A percentile compares a stretch with the other conserved stretches of the same genome.
phyloP scores from a whole-genome alignment of 2,888 invertebrate species.

The Nematopogon swammerdamellus region DNA sequence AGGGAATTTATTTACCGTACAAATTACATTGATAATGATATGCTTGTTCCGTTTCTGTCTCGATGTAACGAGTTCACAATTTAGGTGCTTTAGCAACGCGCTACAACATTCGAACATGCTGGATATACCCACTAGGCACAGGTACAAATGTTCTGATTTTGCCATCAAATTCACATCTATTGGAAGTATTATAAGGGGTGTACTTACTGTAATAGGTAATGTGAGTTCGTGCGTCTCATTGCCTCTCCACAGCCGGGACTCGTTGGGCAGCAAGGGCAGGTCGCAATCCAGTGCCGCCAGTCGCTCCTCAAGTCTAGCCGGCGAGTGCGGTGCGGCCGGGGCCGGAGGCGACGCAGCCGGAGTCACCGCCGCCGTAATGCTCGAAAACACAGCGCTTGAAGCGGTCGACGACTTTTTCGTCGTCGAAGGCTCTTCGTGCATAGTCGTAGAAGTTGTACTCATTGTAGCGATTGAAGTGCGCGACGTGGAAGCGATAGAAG shows the following conservation, averaged over 20 bases:
- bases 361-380: conserved; percentile 21
- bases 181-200: not conserved
- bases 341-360: conserved; percentile 29
- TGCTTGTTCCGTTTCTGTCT: no score
- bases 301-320: conserved; percentile 59
- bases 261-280: conserved; percentile 60
- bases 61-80: no score
- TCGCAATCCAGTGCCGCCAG: conserved; percentile 64
- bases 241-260: conserved; percentile 66
- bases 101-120: no score
- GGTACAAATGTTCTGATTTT: no score
- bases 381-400: conserved; percentile 22
- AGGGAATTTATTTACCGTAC: no score
- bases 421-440: no score
- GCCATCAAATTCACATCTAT: no score
- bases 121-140: not conserved
- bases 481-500: not conserved
- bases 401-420: conserved; percentile 12
- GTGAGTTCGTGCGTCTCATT: conserved; percentile 69
- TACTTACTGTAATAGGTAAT: conserved; percentile 65
- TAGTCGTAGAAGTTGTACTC: not conserved
- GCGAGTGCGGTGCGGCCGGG: conserved; percentile 26
- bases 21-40: no score
- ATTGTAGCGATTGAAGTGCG: not conserved
- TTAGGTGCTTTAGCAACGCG: no score